Conservation (phyloP, 2,888 invertebrate genomes). For the Crepidodera aurea region DNA sequence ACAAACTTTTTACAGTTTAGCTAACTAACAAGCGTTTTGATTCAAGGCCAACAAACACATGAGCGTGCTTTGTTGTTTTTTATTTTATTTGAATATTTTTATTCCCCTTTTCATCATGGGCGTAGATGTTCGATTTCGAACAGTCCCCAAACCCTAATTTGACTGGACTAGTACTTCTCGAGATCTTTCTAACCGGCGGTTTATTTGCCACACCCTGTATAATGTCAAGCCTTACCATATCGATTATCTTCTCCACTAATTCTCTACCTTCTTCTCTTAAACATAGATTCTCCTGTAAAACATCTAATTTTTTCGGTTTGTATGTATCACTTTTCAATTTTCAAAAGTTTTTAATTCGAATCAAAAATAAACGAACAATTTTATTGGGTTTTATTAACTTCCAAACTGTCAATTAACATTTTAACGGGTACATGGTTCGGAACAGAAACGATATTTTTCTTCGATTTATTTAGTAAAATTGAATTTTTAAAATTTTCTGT, state of each 20-base stretch:
- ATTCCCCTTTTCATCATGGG: too few species aligned
- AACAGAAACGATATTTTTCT: conserved; percentile 36
- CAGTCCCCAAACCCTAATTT: too few species aligned
- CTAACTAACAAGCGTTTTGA: too few species aligned
- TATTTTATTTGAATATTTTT: too few species aligned
- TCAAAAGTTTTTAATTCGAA: background rate
- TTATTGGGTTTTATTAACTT: conserved; percentile 40
- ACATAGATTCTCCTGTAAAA: conserved; percentile 30
- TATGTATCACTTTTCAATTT: conserved; percentile 2
- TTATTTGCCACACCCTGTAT: too few species aligned
- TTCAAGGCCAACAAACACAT: too few species aligned
- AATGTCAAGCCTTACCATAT: conserved; percentile 31
- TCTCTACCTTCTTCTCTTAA: conserved; percentile 15
- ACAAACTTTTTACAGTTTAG: too few species aligned
- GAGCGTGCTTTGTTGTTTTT: too few species aligned
- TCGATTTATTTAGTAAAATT: too few species aligned
- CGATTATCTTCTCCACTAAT: conserved; percentile 13
- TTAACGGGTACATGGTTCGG: conserved; percentile 49
- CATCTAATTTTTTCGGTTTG: conserved; percentile 14
- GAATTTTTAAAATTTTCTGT: conserved; percentile 27
- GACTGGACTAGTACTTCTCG: too few species aligned
- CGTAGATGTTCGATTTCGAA: too few species aligned
- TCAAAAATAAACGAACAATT: conserved; percentile 15
- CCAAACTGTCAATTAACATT: conserved; percentile 49
- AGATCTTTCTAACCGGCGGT: too few species aligned